Base-by-base conservation (phyloP, 2,888 invertebrate genomes). In the Rugalucina vietnamica region DNA sequence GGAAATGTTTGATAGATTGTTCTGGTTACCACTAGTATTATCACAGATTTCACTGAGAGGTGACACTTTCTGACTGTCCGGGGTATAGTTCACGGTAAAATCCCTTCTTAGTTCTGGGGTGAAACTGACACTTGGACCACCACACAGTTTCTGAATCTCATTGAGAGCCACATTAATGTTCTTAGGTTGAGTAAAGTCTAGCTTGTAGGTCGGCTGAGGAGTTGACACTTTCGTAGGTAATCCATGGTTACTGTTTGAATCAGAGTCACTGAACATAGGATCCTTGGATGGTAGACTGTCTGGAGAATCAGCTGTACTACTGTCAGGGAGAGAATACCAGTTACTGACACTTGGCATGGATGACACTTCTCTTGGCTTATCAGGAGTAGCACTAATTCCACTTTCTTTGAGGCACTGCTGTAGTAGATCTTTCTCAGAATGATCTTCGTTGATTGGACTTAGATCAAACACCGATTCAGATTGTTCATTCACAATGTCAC, bases 61-160 rank as follows among this genome's bases (percentile, higher is more conserved):
- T 32, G 77, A 80, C 12, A 49, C 71, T 39, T 76, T 79, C 37
- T 60, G 69, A 54, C 76, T 39, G 12, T 82, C 81, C 3, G 84
- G 81, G 54, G 84, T 82, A 39, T 72, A 71, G 3, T 60, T 39
- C 71, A 76, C 37, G 57, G 76, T 78, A 29, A 80, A 39, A 73
- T 86, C 84, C 69, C 81, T 76, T 77, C 84, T 72, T 14, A 82
- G 49, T 49, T 88, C 88, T 34, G 88, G 88, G 29, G 88, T 84
- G 71, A 85, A 88, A 57, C n/a, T 81, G 21, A 88, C 54, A 49
- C 80, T 65, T 27, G 87, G 79, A 18, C 76, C 81, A 32, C 83
- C 76, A 54, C 87, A 87, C 5, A 87, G 36, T 70, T 85, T 87
- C 57, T 83, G 76, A 72, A 87, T 87, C 24, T 85, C 79, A 43